A percentile compares a stretch with the other conserved stretches of the same genome.
phyloP scores from a whole-genome alignment of 2,888 invertebrate species.

The Tineola bisselliella region DNA sequence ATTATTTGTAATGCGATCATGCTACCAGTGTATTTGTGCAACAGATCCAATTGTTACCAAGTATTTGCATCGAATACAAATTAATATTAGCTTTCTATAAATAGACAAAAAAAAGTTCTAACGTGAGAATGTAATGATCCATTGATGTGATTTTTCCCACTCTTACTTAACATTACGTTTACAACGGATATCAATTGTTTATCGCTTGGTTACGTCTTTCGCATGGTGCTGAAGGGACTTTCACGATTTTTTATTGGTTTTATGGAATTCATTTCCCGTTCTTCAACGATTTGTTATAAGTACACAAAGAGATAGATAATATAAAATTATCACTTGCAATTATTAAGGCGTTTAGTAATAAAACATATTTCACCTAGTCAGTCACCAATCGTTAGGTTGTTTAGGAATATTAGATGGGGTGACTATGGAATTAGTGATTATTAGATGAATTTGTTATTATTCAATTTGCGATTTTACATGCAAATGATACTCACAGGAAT shows the following conservation, averaged over 20 bases:
- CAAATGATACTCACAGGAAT: background rate
- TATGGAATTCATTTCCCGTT: slow-evolving; percentile 7
- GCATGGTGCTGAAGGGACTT: slow-evolving; percentile 38
- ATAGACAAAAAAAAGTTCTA: slow-evolving; percentile 22
- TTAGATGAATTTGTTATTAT: background rate
- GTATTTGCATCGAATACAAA: background rate
- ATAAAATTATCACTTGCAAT: background rate
- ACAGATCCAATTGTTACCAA: background rate
- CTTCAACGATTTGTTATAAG: background rate
- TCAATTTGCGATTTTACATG: background rate
- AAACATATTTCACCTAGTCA: background rate
- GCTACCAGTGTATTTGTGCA: background rate
- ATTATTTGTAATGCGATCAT: background rate
- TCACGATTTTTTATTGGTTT: slow-evolving; percentile 34
- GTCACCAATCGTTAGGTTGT: background rate
- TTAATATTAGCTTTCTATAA: slow-evolving; percentile 31
- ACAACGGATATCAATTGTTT: slow-evolving; percentile 59
- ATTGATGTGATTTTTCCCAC: slow-evolving; percentile 38
- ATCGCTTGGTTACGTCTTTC: slow-evolving; percentile 35
- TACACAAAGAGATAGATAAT: background rate
- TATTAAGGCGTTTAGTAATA: background rate
- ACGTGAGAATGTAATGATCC: slow-evolving; percentile 14
- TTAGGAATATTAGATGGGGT: background rate
- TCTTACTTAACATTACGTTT: slow-evolving; percentile 50
- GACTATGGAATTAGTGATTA: background rate